Percentiles rank a stretch among this genome's conserved stretches.
Evolutionary conservation across 1,140 invertebrate genomes (phyloP).

Genomic region (Xylocopa sonorina): DNA sequence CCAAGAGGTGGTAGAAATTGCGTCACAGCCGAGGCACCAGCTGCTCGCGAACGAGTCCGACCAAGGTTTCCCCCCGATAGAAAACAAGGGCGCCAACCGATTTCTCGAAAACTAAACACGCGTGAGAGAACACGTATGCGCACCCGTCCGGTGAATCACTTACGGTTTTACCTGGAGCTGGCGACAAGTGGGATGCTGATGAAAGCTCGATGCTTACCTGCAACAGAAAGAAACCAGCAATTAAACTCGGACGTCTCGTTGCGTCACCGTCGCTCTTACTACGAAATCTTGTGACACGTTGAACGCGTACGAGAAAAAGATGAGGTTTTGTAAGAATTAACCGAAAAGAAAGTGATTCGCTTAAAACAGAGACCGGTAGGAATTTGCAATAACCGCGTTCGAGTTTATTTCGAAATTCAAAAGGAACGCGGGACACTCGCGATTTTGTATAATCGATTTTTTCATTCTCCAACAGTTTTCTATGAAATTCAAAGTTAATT

Average conservation of each 20-base stretch:
- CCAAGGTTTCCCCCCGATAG: slow-evolving; percentile 8
- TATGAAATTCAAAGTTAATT: no score
- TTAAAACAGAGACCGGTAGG: neutral
- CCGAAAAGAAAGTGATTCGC: no score
- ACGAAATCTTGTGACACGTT: neutral
- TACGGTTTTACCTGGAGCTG: slow-evolving; percentile 28
- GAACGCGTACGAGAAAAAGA: no score
- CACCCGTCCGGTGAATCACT: slow-evolving; percentile 41
- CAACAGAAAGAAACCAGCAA: slow-evolving; percentile 27
- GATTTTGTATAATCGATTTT: neutral
- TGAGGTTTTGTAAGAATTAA: no score
- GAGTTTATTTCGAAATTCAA: no score
- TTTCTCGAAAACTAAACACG: slow-evolving; percentile 43
- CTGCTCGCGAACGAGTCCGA: slow-evolving; percentile 12
- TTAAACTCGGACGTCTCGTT: slow-evolving; percentile 27
- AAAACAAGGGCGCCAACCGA: slow-evolving; percentile 43
- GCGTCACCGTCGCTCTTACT: neutral
- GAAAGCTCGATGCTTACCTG: slow-evolving; percentile 51
- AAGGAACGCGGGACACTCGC: neutral
- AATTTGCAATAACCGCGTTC: neutral
- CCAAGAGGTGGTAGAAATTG: slow-evolving; percentile 21
- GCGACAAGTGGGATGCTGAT: neutral
- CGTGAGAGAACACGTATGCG: neutral
- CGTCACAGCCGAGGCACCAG: slow-evolving; percentile 20
- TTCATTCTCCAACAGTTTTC: no score